Conservation (phyloP, 2,888 invertebrate genomes). For the Drosophila crucigera region DNA sequence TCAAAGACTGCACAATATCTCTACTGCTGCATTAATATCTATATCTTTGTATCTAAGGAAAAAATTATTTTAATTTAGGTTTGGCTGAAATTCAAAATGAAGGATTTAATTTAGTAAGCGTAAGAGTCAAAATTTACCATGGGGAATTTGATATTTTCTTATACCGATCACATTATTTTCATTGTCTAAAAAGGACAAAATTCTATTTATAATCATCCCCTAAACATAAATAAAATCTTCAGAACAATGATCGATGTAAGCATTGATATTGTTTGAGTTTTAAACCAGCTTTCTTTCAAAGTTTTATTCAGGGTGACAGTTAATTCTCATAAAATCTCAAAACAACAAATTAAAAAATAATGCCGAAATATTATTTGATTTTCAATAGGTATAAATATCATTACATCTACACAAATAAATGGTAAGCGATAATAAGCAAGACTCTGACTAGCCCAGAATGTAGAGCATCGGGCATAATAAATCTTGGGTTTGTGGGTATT, state of each 20-base stretch:
- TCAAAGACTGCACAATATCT: background rate
- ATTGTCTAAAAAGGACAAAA: background rate
- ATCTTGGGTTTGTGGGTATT: slow-evolving; percentile 59
- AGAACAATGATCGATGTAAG: background rate
- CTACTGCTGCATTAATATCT: background rate
- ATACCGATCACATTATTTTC: background rate
- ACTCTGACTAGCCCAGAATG: slow-evolving; percentile 16
- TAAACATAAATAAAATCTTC: background rate
- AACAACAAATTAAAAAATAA: background rate
- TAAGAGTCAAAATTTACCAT: too few species aligned
- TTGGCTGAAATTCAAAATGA: too few species aligned
- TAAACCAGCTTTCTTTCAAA: background rate
- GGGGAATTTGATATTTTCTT: too few species aligned
- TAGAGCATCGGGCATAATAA: slow-evolving; percentile 68
- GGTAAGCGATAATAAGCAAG: background rate
- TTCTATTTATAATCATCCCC: background rate
- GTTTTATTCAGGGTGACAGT: background rate
- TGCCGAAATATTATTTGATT: background rate
- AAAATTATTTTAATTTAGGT: too few species aligned
- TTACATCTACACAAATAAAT: background rate
- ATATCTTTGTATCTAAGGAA: background rate
- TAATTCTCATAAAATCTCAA: background rate
- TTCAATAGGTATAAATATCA: background rate
- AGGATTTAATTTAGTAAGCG: too few species aligned
- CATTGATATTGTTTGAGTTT: background rate